phyloP scores from a whole-genome alignment of 1,140 invertebrate species.

The Macrobrachium rosenbergii region DNA sequence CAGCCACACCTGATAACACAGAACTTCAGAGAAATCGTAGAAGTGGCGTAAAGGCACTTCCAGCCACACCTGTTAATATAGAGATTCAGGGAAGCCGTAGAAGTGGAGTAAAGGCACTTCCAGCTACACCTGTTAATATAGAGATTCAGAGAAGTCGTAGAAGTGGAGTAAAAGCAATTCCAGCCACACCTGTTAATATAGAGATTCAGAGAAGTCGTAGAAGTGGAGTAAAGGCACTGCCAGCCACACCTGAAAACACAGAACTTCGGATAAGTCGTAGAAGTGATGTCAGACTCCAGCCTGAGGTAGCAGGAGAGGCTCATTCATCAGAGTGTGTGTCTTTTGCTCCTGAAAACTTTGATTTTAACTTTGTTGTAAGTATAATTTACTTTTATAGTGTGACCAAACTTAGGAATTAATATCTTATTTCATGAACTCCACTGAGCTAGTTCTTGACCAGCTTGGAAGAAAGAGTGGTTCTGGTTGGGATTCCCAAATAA shows the following conservation, averaged over 20 bases:
- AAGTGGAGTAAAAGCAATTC: not conserved
- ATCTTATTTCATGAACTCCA: too few relatives aligned
- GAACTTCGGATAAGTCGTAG: not conserved
- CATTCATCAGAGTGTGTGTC: not conserved
- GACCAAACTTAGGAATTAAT: not conserved
- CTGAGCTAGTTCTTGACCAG: too few relatives aligned
- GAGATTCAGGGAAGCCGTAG: too few relatives aligned
- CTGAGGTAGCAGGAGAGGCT: too few relatives aligned
- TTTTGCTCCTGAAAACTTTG: conserved; percentile 32
- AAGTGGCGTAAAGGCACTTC: not conserved
- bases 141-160: not conserved
- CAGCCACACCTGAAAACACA: not conserved
- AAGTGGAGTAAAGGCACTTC: not conserved
- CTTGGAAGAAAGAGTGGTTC: too few relatives aligned
- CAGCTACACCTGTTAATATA: not conserved
- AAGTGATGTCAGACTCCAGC: too few relatives aligned
- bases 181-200: not conserved
- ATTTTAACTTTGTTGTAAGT: conserved; percentile 34
- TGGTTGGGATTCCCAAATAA: too few relatives aligned
- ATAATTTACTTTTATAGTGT: not conserved
- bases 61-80: not conserved
- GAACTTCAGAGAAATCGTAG: too few relatives aligned
- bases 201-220: too few relatives aligned
- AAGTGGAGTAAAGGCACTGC: not conserved
- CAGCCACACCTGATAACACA: not conserved